Evolutionary conservation across 2,888 invertebrate genomes (phyloP).

Genomic region (Pomacea canaliculata): DNA sequence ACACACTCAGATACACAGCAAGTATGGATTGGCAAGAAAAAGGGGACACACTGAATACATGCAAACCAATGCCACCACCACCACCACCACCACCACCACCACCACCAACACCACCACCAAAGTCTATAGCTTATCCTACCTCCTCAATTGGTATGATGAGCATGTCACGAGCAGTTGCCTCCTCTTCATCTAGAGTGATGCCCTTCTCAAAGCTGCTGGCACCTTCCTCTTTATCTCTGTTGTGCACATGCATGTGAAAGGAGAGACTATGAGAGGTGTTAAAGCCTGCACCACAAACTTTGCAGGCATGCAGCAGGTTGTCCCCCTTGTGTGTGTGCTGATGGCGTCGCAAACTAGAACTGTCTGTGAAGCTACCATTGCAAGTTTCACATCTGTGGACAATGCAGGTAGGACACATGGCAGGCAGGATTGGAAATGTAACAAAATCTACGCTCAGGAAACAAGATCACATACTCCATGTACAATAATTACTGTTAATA

Average conservation of each 20-base stretch:
- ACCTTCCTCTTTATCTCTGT: not conserved
- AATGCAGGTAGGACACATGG: no score
- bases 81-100: no score
- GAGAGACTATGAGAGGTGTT: slow-evolving; percentile 12
- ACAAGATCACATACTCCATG: no score
- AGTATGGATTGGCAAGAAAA: no score
- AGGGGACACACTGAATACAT: no score
- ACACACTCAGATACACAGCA: no score
- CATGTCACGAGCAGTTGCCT: slow-evolving; percentile 12
- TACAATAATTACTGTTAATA: no score
- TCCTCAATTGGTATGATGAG: not conserved
- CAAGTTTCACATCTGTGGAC: slow-evolving; percentile 14
- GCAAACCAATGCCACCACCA: no score
- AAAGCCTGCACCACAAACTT: slow-evolving; percentile 15
- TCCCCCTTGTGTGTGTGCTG: slow-evolving; percentile 11
- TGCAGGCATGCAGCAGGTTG: slow-evolving; percentile 9
- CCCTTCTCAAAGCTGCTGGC: not conserved
- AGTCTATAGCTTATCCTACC: not conserved
- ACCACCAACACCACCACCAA: no score
- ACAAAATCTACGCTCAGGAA: no score
- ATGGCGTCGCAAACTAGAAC: slow-evolving; percentile 17
- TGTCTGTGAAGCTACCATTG: not conserved
- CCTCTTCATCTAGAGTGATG: slow-evolving; percentile 6
- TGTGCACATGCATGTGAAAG: slow-evolving; percentile 4
- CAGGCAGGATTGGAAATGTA: no score